Evolutionary conservation across 2,888 invertebrate genomes (phyloP), one percentile per base, ranked within the genome.

Genomic region (Didymodactylos carnosus): DNA sequence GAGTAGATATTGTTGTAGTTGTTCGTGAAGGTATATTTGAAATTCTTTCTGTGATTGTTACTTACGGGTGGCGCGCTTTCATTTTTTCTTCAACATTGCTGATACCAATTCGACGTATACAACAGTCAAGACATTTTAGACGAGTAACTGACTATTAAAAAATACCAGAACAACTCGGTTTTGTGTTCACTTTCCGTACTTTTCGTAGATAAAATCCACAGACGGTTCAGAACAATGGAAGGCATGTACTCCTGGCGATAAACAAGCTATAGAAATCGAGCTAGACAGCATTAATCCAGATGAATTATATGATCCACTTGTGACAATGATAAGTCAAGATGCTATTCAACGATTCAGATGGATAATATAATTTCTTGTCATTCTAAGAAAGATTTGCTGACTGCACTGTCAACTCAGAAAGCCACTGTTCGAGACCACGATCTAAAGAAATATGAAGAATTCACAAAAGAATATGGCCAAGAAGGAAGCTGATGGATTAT

Each of bases 81-180:
- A n/a, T n/a, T n/a, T n/a, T n/a, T n/a, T n/a, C n/a, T n/a, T n/a
- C n/a, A n/a, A n/a, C 98, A 0, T 86, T 98, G 69, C 98, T 98
- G 97, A 94, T 97, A 82, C 98, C 98, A 2, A 94, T 99, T 0
- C 88, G 98, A 76, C 95, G 95, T 86, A 94, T 98, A 1, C 98
- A 98, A 84, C 91, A 91, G 0, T 97, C 98, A 10, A 98, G 98
- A 43, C 98, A 99, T 82, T 99, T 99, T 83, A 84, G 84, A 80
- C 78, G 85, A 84, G 88, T 94, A 0, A 19, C n/a, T n/a, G 27
- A 80, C 27, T 78, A 85, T 92, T 88, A n/a, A 87, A 81, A 97
- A 98, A n/a, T 62, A 0, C 19, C 3, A 19, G 27, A 1, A 10
- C 25, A 13, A 16, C 19, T 0, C 13, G 16, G 85, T 89, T 14